Base-by-base conservation (phyloP, 2,113 vertebrate genomes). In the Cebidichthys violaceus region DNA sequence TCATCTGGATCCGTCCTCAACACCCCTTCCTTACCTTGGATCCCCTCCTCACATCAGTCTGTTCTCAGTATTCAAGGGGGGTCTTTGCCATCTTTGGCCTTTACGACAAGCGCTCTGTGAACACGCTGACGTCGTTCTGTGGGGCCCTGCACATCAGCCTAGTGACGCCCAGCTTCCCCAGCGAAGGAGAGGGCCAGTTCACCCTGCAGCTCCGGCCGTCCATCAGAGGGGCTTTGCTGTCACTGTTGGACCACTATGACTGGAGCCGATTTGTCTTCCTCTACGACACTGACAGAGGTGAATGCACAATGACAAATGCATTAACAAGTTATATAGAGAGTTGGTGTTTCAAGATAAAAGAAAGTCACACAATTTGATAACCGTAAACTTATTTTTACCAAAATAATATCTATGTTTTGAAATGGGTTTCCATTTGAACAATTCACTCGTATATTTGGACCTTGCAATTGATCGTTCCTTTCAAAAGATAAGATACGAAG, bases 31-130 rank as follows among this genome's bases (percentile, higher is more conserved):
- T 27, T 61, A 24, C 43, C 31, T 31, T 22, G 52, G 52, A 47
- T 15, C 24, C 64, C 31, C 61, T 67, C 79, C 80, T 8, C 39
- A n/a, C 60, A 54, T 37, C 96, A 99, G 98, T 99, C 92, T 99
- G 98, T 92, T 99, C 98, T 80, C 98, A 99, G 94, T 99, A 99
- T 90, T 99, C 98, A 17, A 96, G 98, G 91, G 98, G 98, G 85
- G 98, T 99, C 87, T 99, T 99, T 84, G 97, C 98, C 93, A 99
- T 99, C 93, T 99, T 99, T 92, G 98, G 98, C 94, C 96, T 99
- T 72, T 99, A 99, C 35, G 98, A 99, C 88, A 99, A 99, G 95
- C 97, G 98, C 91, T 99, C 98, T 3, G 98, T 99, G 45, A 97
- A 99, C 80, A 99, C 98, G 50, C 94, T 99, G 96, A 99, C 98